Percentiles rank a stretch among this genome's conserved stretches.
These are phyloP conservation scores for Acanthurus leucopareius DNA, from an alignment of 2,797 vertebrate genomes.

Conservation along the genomic window DNA sequence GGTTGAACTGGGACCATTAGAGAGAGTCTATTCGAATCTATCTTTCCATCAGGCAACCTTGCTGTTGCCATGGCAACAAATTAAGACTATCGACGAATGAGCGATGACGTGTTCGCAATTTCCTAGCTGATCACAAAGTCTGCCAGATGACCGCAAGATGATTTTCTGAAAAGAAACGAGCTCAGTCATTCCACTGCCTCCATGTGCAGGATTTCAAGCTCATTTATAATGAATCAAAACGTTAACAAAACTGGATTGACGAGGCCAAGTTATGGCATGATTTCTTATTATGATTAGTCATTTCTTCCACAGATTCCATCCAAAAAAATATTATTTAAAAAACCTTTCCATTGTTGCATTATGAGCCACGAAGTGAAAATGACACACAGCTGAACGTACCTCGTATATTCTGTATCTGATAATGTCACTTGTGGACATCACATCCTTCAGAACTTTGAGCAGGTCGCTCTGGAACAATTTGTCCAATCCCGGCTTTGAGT, in stretches of 20 bases:
- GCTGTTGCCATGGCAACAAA: background rate
- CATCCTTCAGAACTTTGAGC: slow-evolving; percentile 89
- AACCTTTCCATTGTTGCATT: background rate
- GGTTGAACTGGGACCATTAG: background rate
- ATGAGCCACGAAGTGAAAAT: background rate
- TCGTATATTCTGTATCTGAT: slow-evolving; percentile 96
- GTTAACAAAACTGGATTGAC: background rate
- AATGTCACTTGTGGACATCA: slow-evolving; percentile 91
- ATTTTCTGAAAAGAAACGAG: background rate
- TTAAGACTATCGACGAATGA: background rate
- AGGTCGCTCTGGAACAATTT: slow-evolving; percentile 90
- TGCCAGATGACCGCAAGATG: background rate
- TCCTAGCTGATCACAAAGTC: background rate
- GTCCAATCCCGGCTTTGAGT: slow-evolving; percentile 89
- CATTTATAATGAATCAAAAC: background rate
- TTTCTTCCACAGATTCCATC: background rate
- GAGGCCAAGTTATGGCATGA: slow-evolving; percentile 8
- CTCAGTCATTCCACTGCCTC: background rate
- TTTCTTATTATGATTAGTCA: slow-evolving; percentile 13
- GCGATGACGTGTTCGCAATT: background rate
- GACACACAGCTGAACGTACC: slow-evolving; percentile 78
- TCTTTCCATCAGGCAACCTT: background rate
- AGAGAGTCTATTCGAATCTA: background rate
- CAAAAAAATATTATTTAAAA: background rate
- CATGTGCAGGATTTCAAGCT: background rate